phyloP scores from a whole-genome alignment of 2,888 invertebrate genomes.

The Leuctra nigra region DNA sequence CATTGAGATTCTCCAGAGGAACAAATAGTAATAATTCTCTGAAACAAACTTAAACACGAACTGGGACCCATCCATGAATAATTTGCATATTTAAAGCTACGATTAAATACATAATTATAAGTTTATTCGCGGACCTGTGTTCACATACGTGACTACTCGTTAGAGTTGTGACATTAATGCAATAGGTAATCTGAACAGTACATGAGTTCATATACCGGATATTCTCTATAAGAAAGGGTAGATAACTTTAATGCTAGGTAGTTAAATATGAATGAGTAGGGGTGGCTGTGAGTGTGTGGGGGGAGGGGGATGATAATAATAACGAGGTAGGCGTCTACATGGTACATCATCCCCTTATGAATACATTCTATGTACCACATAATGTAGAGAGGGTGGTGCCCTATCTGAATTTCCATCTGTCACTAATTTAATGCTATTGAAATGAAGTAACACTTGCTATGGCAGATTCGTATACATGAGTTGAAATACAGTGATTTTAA shows the following conservation, averaged over 20 bases:
- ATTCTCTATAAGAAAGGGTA: slow-evolving; percentile 20
- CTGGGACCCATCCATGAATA: slow-evolving; percentile 2
- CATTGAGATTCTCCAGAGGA: too few species aligned
- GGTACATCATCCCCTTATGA: slow-evolving; percentile 14
- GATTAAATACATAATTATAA: slow-evolving; percentile 11
- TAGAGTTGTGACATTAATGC: slow-evolving; percentile 17
- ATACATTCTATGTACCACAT: slow-evolving; percentile 17
- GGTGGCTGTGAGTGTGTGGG: slow-evolving; percentile 1
- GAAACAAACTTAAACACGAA: slow-evolving; percentile 1
- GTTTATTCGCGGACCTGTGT: slow-evolving; percentile 5
- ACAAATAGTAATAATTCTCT: slow-evolving; percentile 3
- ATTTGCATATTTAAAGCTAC: neutral
- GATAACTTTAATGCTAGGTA: slow-evolving; percentile 18
- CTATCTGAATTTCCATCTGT: slow-evolving; percentile 22
- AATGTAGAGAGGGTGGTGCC: slow-evolving; percentile 18
- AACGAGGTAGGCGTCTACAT: slow-evolving; percentile 16
- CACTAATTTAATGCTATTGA: slow-evolving; percentile 23
- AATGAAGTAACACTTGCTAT: neutral
- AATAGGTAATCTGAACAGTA: slow-evolving; percentile 12
- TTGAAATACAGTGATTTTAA: too few species aligned
- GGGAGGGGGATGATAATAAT: slow-evolving; percentile 7
- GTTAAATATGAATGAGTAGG: slow-evolving; percentile 23
- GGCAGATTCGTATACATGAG: neutral
- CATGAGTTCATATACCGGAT: slow-evolving; percentile 7
- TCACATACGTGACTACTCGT: too few species aligned